Conservation (phyloP, 2,888 invertebrate genomes). For the Synergus gifuensis region DNA sequence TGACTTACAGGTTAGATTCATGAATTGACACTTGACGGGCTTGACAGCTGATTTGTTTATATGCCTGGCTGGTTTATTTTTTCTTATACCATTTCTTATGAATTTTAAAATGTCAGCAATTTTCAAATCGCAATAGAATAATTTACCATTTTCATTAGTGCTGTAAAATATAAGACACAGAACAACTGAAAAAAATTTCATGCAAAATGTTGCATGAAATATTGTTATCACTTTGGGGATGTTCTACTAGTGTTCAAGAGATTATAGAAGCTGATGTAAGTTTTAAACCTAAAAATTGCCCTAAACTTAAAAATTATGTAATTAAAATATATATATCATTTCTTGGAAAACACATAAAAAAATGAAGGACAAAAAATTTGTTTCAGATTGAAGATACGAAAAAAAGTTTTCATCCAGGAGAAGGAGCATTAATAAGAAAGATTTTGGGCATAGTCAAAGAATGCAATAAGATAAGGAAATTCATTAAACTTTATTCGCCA, state of each 20-base stretch:
- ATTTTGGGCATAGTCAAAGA: constrained; percentile 83
- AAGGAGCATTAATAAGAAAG: constrained; percentile 81
- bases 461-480: constrained; percentile 83
- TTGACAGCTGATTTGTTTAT: not conserved
- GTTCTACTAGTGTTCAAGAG: constrained; percentile 74
- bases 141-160: not conserved
- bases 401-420: constrained; percentile 83
- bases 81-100: not conserved
- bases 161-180: not conserved
- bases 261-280: constrained; percentile 72
- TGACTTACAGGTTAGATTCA: not conserved
- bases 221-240: constrained; percentile 83
- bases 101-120: constrained; percentile 1
- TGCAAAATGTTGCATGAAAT: constrained; percentile 84
- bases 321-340: not conserved
- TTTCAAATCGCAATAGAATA: not conserved
- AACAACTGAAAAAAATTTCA: not conserved
- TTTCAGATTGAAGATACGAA: constrained; percentile 75
- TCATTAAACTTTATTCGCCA: constrained; percentile 77
- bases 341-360: not conserved
- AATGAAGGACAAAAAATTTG: not conserved
- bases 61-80: not conserved
- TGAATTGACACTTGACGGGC: not conserved
- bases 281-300: constrained; percentile 6
- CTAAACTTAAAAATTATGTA: not conserved